Percentiles rank a stretch among this genome's conserved stretches.
Conservation (phyloP, 2,888 invertebrate species). For the Catocala nupta region DNA sequence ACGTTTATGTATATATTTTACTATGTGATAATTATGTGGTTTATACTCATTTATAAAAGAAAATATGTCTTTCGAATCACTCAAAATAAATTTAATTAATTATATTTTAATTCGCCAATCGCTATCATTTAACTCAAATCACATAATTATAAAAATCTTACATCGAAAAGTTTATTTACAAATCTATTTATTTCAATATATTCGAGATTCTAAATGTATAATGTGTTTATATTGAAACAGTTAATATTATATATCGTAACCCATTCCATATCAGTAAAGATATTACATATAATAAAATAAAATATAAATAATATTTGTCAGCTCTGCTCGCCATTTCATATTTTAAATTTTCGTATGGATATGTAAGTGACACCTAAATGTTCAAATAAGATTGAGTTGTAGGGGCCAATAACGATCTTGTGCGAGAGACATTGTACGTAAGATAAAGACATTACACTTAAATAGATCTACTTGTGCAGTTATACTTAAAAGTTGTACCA, state of each 20-base stretch:
- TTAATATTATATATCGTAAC: constrained; percentile 16
- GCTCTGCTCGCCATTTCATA: constrained; percentile 8
- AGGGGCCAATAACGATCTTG: constrained; percentile 38
- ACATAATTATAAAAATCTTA: constrained; percentile 11
- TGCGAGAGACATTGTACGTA: constrained; percentile 10
- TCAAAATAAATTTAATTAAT: too few species aligned
- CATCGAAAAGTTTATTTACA: constrained; percentile 14
- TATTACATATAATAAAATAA: constrained; percentile 16
- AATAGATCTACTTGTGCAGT: background rate
- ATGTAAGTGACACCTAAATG: constrained; percentile 42
- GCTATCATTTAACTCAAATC: constrained; percentile 20
- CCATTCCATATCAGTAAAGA: constrained; percentile 46
- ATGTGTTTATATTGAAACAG: constrained; percentile 10
- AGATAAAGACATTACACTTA: background rate
- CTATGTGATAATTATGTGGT: constrained; percentile 21
- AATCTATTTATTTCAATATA: constrained; percentile 2
- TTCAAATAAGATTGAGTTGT: constrained; percentile 37
- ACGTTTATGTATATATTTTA: constrained; percentile 19
- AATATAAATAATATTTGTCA: constrained; percentile 9
- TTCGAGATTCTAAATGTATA: background rate
- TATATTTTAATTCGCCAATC: constrained; percentile 1
- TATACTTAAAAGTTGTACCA: background rate
- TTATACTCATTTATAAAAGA: constrained; percentile 38
- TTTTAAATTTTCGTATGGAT: constrained; percentile 5
- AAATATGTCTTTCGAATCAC: constrained; percentile 17